A percentile compares a stretch with the other conserved stretches of the same genome.
These are phyloP conservation scores for Dasyornis broadbenti DNA, from an alignment of 2,113 vertebrate genomes.

Conservation along the genomic window DNA sequence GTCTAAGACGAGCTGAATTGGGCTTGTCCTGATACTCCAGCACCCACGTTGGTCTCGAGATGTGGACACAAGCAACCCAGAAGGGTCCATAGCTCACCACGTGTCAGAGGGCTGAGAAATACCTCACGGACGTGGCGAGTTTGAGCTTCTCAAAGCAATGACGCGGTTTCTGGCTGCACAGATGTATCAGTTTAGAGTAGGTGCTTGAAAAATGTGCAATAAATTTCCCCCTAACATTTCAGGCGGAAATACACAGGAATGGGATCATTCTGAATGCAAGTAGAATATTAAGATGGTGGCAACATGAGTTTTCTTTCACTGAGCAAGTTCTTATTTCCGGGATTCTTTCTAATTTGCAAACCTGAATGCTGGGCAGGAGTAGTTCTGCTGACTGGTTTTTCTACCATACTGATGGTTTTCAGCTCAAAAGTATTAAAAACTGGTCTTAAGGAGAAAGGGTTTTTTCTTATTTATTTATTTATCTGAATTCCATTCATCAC, in stretches of 20 bases:
- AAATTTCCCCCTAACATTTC: not conserved
- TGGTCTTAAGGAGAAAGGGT: not conserved
- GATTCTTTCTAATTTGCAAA: not conserved
- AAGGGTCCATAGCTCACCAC: not conserved
- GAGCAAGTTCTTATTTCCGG: not conserved
- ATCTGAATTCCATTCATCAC: not conserved
- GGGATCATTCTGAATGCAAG: not conserved
- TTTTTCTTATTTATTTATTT: not conserved
- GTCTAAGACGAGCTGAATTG: not conserved
- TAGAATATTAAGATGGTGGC: not conserved
- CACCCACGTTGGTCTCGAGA: not conserved
- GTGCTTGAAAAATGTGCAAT: not conserved
- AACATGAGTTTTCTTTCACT: not conserved
- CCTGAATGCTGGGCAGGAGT: not conserved
- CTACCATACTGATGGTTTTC: not conserved
- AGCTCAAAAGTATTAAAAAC: not conserved
- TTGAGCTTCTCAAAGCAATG: not conserved
- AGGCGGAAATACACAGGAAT: not conserved
- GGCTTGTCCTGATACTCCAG: not conserved
- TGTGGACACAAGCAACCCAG: not conserved
- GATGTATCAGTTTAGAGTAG: not conserved
- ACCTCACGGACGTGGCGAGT: not conserved
- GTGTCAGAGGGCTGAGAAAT: not conserved
- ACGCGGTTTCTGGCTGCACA: not conserved
- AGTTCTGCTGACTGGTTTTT: not conserved